Conservation (phyloP, 2,113 vertebrate genomes). For the Sarotherodon lohbergeri region DNA sequence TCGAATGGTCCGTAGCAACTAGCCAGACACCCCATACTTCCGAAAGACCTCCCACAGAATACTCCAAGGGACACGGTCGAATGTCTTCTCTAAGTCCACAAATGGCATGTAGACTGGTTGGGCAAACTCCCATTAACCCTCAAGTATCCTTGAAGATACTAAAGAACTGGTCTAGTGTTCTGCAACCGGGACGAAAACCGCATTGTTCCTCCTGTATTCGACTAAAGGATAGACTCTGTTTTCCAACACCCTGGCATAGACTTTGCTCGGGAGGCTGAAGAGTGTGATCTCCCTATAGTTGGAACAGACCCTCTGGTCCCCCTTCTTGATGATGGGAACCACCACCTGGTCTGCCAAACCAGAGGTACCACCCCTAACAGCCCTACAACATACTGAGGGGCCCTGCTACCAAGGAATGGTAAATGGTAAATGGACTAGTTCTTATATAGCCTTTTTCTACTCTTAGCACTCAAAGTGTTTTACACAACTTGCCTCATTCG, state of each 20-base stretch:
- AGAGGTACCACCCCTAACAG: accelerated
- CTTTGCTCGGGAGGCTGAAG: neutral
- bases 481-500: neutral
- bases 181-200: accelerated
- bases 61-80: neutral
- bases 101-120: neutral
- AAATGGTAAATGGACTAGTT: neutral
- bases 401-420: neutral
- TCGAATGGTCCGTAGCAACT: neutral
- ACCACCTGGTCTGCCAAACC: neutral
- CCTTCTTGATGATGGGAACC: neutral
- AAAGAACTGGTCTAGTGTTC: neutral
- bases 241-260: neutral
- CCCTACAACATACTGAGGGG: neutral
- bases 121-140: neutral
- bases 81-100: neutral
- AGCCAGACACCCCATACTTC: neutral
- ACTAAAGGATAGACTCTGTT: neutral
- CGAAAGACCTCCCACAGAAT: neutral
- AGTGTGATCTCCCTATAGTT: neutral
- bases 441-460: neutral
- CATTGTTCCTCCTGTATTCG: neutral
- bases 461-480: neutral
- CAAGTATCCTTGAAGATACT: neutral
- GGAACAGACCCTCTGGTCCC: neutral